These are phyloP conservation scores for Synanthedon vespiformis DNA, from an alignment of 2,888 invertebrate genomes.

Conservation along the genomic window DNA sequence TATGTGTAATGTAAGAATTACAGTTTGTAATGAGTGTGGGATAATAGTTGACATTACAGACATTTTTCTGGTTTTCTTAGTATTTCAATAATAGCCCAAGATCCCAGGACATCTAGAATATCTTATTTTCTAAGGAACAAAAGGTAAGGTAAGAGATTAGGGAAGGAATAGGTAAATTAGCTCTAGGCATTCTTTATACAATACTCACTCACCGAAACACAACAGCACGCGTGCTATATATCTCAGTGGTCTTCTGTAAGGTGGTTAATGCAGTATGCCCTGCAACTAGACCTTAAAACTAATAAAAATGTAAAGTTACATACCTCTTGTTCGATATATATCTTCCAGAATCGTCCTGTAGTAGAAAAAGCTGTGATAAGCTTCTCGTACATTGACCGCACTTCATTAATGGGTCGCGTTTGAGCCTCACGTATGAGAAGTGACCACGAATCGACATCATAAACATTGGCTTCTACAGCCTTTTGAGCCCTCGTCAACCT, in stretches of 20 bases:
- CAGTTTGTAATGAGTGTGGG: not conserved
- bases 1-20: no score
- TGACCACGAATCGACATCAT: slow-evolving; percentile 98
- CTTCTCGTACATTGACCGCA: slow-evolving; percentile 92
- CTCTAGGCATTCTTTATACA: no score
- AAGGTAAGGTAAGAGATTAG: no score
- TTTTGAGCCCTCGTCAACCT: slow-evolving; percentile 85
- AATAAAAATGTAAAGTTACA: slow-evolving; percentile 6
- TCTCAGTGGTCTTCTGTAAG: not conserved
- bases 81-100: no score
- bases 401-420: slow-evolving; percentile 87
- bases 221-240: not conserved
- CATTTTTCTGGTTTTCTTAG: no score
- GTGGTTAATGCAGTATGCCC: no score
- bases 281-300: not conserved
- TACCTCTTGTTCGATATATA: slow-evolving; percentile 98
- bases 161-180: no score
- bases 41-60: not conserved
- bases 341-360: slow-evolving; percentile 98
- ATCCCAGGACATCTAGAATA: no score
- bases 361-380: slow-evolving; percentile 95
- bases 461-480: slow-evolving; percentile 87
- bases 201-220: no score
- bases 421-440: slow-evolving; percentile 94
- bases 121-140: no score